phyloP scores from a whole-genome alignment of 2,888 invertebrate genomes.

The Callinectes sapidus region DNA sequence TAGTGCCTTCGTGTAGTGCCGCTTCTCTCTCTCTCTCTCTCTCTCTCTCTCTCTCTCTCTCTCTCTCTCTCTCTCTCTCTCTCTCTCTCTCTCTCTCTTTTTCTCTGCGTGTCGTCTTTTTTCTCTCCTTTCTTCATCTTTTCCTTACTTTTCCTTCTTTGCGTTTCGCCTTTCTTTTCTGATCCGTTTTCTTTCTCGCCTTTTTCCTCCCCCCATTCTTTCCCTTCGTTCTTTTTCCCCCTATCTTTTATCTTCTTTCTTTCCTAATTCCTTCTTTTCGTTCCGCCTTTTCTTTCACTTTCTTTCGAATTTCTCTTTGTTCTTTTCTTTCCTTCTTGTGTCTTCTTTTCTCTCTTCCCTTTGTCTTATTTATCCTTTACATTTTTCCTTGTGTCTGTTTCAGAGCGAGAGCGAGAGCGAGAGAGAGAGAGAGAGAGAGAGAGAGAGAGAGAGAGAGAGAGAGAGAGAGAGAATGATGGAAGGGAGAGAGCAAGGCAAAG shows the following conservation, averaged over 20 bases:
- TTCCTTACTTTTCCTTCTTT: constrained; percentile 21
- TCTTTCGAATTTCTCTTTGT: not conserved
- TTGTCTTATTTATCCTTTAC: not conserved
- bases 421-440: constrained; percentile 13
- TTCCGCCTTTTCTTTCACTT: not conserved
- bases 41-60: constrained; percentile 42
- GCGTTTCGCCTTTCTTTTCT: not conserved
- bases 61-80: constrained; percentile 35
- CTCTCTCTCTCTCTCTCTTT: constrained; percentile 40
- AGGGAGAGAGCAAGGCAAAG: not conserved
- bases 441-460: constrained; percentile 8
- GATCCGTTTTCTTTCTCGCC: not conserved
- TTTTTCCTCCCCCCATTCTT: not conserved
- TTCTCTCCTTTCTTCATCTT: not conserved
- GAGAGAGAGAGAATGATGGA: not conserved
- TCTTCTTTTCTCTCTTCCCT: not conserved
- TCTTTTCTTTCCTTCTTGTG: not conserved
- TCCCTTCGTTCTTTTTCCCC: not conserved
- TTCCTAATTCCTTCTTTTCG: not conserved
- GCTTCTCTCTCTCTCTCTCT: constrained; percentile 48
- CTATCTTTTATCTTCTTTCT: not conserved
- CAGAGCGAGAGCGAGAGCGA: not conserved
- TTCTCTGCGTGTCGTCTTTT: not conserved
- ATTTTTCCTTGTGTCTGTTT: not conserved
- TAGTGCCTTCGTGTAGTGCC: constrained; percentile 59